Evolutionary conservation across 2,113 vertebrate genomes (phyloP).

Genomic region (Delphinus delphis): DNA sequence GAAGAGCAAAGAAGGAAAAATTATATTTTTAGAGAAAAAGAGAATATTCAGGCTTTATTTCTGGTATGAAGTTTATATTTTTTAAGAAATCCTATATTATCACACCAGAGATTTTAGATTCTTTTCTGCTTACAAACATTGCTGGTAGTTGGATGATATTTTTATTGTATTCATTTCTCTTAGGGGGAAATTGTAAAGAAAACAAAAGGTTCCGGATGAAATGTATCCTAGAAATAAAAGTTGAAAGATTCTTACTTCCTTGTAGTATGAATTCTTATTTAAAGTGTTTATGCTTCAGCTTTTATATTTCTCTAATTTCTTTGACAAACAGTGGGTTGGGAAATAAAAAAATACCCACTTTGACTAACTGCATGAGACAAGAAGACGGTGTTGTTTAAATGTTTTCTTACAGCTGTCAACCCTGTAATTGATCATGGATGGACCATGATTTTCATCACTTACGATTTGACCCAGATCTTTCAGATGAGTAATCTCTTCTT

Average conservation of each 20-base stretch:
- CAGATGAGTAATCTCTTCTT: neutral
- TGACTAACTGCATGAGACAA: neutral
- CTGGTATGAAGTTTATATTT: constrained; percentile 81
- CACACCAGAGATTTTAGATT: constrained; percentile 77
- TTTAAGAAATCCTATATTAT: constrained; percentile 75
- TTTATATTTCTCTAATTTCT: constrained; percentile 40
- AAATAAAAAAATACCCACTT: neutral
- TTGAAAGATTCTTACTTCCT: constrained; percentile 79
- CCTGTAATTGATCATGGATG: neutral
- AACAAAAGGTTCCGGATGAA: constrained; percentile 76
- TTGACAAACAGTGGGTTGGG: constrained; percentile 35
- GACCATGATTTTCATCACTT: neutral
- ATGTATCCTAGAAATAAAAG: constrained; percentile 80
- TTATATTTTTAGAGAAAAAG: constrained; percentile 80
- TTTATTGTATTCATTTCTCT: constrained; percentile 81
- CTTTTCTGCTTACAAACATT: constrained; percentile 76
- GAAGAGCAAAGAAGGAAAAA: constrained; percentile 72
- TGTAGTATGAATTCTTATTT: constrained; percentile 79
- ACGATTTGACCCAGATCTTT: neutral
- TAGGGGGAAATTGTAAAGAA: constrained; percentile 79
- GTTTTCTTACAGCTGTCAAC: neutral
- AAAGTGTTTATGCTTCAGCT: constrained; percentile 58
- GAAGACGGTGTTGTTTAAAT: neutral
- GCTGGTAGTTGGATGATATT: constrained; percentile 79
- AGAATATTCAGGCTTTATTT: constrained; percentile 82